phyloP scores from a whole-genome alignment of 2,888 invertebrate genomes.

The Myopa tessellatipennis region DNA sequence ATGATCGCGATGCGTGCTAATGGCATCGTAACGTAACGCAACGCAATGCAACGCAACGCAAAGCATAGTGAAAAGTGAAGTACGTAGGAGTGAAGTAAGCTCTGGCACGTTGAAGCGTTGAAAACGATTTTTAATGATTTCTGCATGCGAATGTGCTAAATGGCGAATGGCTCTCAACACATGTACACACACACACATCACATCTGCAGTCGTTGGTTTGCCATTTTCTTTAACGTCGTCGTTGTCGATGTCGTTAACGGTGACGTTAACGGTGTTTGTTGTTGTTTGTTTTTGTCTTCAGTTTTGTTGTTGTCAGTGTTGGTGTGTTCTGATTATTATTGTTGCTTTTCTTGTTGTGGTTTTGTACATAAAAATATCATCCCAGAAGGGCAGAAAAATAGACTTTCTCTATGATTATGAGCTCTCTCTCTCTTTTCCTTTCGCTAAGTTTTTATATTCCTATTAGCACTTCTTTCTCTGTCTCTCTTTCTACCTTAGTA shows the following conservation, averaged over 20 bases:
- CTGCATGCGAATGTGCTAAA: neutral
- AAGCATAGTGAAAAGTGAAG: neutral
- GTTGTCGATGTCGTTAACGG: neutral
- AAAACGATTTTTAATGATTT: slow-evolving; percentile 24
- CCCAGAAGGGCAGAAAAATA: neutral
- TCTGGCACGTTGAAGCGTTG: neutral
- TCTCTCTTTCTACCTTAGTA: too few relatives aligned
- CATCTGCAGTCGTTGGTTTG: neutral
- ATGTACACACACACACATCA: neutral
- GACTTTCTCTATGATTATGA: too few relatives aligned
- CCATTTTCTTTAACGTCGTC: neutral
- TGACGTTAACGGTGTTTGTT: neutral
- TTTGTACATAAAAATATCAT: neutral
- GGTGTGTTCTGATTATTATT: neutral
- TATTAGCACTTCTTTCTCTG: too few relatives aligned
- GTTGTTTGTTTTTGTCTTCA: too few relatives aligned
- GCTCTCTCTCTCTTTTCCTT: too few relatives aligned
- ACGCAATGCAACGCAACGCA: neutral
- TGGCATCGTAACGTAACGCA: neutral
- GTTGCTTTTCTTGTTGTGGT: neutral
- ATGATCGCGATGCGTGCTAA: too few relatives aligned
- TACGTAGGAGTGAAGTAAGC: neutral
- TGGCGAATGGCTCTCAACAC: neutral
- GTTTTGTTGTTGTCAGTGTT: neutral
- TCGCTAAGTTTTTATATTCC: too few relatives aligned